These are phyloP conservation scores for Diaphora mendica DNA, from an alignment of 2,888 invertebrate genomes.

Conservation along the genomic window DNA sequence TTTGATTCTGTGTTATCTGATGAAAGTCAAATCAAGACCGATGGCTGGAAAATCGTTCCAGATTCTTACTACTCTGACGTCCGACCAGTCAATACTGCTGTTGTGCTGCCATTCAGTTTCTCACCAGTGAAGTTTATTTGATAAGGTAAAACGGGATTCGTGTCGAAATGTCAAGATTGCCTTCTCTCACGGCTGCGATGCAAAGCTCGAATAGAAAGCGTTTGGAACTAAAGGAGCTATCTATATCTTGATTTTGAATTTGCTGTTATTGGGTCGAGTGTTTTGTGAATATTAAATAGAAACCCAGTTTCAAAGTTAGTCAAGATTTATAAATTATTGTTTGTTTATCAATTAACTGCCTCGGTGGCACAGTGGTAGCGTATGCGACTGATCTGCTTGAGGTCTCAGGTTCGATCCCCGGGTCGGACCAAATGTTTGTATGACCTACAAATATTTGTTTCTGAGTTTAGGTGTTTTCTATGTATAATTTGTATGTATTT, in stretches of 20 bases:
- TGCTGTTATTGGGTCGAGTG: background rate
- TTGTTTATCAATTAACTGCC: background rate
- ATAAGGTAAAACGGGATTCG: slow-evolving; percentile 20
- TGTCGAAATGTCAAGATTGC: slow-evolving; percentile 20
- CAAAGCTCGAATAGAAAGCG: slow-evolving; percentile 10
- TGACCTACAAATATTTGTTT: no score
- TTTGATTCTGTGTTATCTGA: background rate
- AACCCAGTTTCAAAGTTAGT: background rate
- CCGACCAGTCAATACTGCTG: background rate
- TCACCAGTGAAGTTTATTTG: slow-evolving; percentile 11
- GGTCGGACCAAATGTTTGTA: no score
- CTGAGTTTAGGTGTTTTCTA: no score
- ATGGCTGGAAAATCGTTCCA: background rate
- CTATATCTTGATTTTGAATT: background rate
- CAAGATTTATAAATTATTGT: background rate
- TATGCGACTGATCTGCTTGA: no score
- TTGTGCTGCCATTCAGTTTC: background rate
- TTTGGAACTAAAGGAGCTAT: background rate
- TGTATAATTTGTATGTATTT: no score
- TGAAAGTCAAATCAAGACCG: background rate
- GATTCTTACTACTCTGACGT: background rate
- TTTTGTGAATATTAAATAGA: background rate
- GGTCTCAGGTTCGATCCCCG: no score
- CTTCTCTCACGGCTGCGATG: slow-evolving; percentile 11
- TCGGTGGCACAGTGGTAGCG: no score